Evolutionary conservation across 2,888 invertebrate species (phyloP).

Genomic region (Drosophila conformis): DNA sequence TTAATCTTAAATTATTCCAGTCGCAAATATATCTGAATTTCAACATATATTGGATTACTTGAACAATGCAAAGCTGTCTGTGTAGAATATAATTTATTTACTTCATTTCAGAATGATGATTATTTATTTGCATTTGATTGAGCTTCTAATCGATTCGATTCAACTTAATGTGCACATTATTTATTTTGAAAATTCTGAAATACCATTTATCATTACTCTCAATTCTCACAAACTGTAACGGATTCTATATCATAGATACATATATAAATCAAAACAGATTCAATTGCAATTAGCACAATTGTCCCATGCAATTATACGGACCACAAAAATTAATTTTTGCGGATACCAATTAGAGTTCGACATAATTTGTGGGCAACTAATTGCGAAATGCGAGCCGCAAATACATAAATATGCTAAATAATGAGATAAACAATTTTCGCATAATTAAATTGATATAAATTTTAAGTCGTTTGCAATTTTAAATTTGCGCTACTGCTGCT

Average conservation of each 20-base stretch:
- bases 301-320: slow-evolving; percentile 1
- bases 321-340: slow-evolving; percentile 44
- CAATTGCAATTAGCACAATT: slow-evolving; percentile 2
- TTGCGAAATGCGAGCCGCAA: slow-evolving; percentile 48
- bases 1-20: neutral
- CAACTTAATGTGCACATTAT: neutral
- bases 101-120: neutral
- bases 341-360: slow-evolving; percentile 53
- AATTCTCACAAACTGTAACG: neutral
- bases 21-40: neutral
- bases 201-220: neutral
- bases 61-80: neutral
- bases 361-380: slow-evolving; percentile 34
- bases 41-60: neutral
- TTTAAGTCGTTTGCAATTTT: slow-evolving; percentile 36
- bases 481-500: slow-evolving; percentile 14
- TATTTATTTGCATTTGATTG: neutral
- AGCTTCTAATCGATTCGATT: neutral
- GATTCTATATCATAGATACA: neutral
- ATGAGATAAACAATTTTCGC: slow-evolving; percentile 9
- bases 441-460: slow-evolving; percentile 57
- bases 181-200: neutral
- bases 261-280: neutral
- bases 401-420: slow-evolving; percentile 54
- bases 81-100: neutral